Base-by-base conservation (phyloP, 53 echinoderm and acorn worm species). In the Paelopatides confundens region DNA sequence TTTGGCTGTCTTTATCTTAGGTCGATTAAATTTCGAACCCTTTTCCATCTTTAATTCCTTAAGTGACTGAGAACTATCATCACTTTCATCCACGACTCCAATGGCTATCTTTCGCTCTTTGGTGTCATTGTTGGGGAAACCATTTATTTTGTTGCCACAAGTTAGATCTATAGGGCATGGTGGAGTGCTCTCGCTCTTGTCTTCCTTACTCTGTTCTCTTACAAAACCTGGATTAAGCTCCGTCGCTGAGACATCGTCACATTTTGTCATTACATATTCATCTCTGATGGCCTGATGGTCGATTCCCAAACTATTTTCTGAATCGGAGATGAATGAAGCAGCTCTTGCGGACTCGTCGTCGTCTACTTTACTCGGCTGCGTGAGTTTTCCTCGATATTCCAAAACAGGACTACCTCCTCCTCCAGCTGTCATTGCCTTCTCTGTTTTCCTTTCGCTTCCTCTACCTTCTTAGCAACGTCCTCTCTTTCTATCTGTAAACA, bases 401-500 rank as follows among this genome's bases (percentile, higher is more conserved):
- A 74, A 74, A 40, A 74, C 23, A 74, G 76, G 76, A 39, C 76
- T 74, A 15, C 39, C 31, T 31, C 69, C 69, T 10, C 8, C 29
- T 63, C 63, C n/a, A 15, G 24, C 30, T 9, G 12, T 31, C 15
- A 27, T 67, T 30, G 15, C 24, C 68, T 33, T 9, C 68, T 5
- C 24, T 58, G 58, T 21, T 29, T 67, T 35, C 14, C n/a, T 64
- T 24, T 11, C 65, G 91, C 78, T 30, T 93, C 90, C 67, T 90
- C 95, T 47, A 91, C 88, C 13, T 76, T 87, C 39, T 86, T 91
- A 33, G 17, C 85, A 17, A 82, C 90, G 74, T 96, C 95, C 58
- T 86, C 89, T 40, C 78, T 66, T 38, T 92, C 87, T 67, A 87
- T 87, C 62, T 90, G 83, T 47, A 87, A 81, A 14, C 85, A 66